Base-by-base conservation (phyloP, 2,888 invertebrate species). In the Rhopalosiphum nymphaeae region DNA sequence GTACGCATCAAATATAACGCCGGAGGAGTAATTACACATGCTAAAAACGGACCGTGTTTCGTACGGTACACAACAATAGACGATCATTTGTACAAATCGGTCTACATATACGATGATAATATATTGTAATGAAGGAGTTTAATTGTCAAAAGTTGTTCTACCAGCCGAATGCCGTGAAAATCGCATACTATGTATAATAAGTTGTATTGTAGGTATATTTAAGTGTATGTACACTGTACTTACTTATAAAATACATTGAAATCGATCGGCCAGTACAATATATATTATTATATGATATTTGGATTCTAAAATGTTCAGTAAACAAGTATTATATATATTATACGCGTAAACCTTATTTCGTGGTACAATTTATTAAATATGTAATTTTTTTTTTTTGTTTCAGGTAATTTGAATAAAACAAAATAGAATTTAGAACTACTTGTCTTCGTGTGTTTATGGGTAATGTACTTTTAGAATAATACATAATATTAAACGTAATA, bases 331-430 rank as follows among this genome's bases (percentile, higher is more conserved):
- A 4, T 67, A 49, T 10, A 49, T 13, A 1, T 78, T 36, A 21
- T 36, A 78, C 9, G 78, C 36, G 36, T 25, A 26, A 78, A 21
- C 36, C 2, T 78, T 36, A 21, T 36, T 78, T 42, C 78, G 26
- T 11, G 29, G 25, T 29, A 26, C 13, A 85, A 85, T 44, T 4
- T 44, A 25, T 44, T 53, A 53, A 53, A 53, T 16, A 16, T 53
- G 16, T 53, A 21, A n/a, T 42, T 36, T 49, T 90, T 90, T 42
- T 89, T 36, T 78, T 90, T 4, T 90, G 90, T 90, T 90, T 78
- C 90, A 90, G 90, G 90, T 90, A 90, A 90, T 90, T 49, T 29
- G 85, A 44, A 90, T 46, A 4, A 44, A 61, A 16, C n/a, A 78
- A 36, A 36, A 21, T 21, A 9, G 1, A 0, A 78, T 36, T 42